These are phyloP conservation scores for Puffinus mauretanicus DNA, from an alignment of 2,113 vertebrate genomes.

Conservation along the genomic window DNA sequence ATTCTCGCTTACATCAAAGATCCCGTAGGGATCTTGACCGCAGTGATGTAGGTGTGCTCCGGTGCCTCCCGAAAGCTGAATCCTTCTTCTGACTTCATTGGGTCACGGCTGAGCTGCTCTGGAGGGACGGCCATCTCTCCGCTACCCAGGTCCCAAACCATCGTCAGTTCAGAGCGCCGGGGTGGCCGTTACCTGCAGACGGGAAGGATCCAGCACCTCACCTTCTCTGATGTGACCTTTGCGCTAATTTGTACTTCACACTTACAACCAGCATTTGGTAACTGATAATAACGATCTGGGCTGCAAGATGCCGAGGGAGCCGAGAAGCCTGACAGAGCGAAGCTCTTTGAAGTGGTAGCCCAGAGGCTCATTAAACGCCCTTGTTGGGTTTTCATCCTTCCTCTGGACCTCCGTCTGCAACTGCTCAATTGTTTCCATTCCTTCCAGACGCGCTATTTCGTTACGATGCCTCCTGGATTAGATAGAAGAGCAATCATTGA, in stretches of 20 bases:
- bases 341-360: background rate
- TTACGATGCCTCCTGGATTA: background rate
- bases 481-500: background rate
- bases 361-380: background rate
- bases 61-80: background rate
- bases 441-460: background rate
- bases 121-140: background rate
- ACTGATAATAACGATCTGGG: background rate
- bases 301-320: background rate
- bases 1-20: background rate
- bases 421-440: background rate
- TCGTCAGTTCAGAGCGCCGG: rapidly evolving
- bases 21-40: rapidly evolving
- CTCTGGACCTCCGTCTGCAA: background rate
- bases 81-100: background rate
- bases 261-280: background rate
- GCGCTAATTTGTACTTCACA: rapidly evolving
- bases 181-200: background rate
- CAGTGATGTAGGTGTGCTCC: rapidly evolving
- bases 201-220: background rate
- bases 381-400: background rate
- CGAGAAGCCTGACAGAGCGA: background rate
- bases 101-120: background rate
- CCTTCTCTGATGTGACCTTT: rapidly evolving
- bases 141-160: background rate